A percentile compares a stretch with the other conserved stretches of the same genome.
These are phyloP conservation scores for Crotophaga sulcirostris DNA, from an alignment of 2,113 vertebrate species.

Conservation along the genomic window DNA sequence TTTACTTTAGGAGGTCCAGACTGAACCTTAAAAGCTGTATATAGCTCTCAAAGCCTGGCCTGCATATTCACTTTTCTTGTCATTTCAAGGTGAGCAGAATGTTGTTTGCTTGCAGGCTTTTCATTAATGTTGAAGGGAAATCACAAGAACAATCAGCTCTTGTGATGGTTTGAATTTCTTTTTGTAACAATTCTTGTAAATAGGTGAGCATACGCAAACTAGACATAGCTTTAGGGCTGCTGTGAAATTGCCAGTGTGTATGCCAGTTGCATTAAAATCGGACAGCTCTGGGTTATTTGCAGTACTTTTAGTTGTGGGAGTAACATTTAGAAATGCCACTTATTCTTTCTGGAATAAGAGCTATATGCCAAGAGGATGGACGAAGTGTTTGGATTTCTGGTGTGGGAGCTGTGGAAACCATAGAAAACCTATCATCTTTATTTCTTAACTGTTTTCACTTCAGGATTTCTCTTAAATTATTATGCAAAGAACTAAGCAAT, in stretches of 20 bases:
- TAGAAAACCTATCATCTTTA: not conserved
- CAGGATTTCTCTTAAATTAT: not conserved
- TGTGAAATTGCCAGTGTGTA: not conserved
- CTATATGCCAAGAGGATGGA: not conserved
- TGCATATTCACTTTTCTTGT: not conserved
- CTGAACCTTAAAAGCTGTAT: not conserved
- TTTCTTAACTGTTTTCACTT: not conserved
- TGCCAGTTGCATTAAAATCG: not conserved
- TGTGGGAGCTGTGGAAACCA: not conserved
- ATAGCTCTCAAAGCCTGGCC: not conserved
- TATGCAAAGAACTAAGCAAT: not conserved
- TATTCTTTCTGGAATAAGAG: not conserved
- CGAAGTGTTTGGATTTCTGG: not conserved
- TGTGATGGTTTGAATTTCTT: conserved; percentile 16
- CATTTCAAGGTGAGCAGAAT: conserved; percentile 41
- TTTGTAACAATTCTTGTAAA: not conserved
- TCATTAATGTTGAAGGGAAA: conserved; percentile 20
- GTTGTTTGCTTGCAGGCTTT: conserved; percentile 14
- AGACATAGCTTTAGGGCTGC: conserved; percentile 16
- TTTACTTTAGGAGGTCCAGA: conserved; percentile 8
- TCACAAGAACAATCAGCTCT: not conserved
- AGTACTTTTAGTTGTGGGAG: not conserved
- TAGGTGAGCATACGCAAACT: not conserved
- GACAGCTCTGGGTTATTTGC: not conserved
- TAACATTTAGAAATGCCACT: not conserved